These are phyloP conservation scores for Carapus acus DNA, from an alignment of 2,797 vertebrate genomes.

Conservation along the genomic window DNA sequence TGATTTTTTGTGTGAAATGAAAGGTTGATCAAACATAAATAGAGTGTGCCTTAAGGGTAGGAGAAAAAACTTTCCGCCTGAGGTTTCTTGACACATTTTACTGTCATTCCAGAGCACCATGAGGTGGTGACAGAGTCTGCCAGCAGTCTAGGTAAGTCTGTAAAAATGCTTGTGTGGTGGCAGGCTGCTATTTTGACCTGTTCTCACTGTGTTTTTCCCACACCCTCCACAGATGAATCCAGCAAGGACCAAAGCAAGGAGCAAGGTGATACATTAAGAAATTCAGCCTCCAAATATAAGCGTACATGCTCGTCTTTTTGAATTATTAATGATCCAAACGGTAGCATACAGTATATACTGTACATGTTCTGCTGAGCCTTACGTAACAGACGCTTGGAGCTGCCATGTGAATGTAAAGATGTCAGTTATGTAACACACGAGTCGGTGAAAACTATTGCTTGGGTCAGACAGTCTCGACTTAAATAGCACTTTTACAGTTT, in stretches of 20 bases:
- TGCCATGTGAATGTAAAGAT: conserved; percentile 43
- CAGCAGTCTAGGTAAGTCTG: conserved; percentile 46
- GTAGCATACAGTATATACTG: too few relatives aligned
- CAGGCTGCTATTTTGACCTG: background rate
- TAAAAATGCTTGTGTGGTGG: background rate
- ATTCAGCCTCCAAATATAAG: background rate
- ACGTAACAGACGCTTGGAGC: conserved; percentile 14
- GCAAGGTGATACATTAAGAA: conserved; percentile 41
- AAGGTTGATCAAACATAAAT: background rate
- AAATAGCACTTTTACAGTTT: conserved; percentile 29
- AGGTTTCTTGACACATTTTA: background rate
- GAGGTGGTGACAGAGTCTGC: conserved; percentile 34
- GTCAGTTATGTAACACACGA: conserved; percentile 48
- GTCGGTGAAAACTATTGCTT: conserved; percentile 22
- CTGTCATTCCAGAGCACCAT: conserved; percentile 42
- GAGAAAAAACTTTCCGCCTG: background rate
- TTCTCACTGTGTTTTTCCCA: conserved; percentile 2
- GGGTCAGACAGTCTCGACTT: conserved; percentile 41
- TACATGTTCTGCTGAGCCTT: background rate
- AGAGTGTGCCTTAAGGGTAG: background rate
- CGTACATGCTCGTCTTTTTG: too few relatives aligned
- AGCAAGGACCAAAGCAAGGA: conserved; percentile 38
- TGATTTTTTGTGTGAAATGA: conserved; percentile 3
- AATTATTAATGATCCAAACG: background rate
- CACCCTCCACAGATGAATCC: conserved; percentile 40